Percentiles rank a stretch among this genome's conserved stretches.
phyloP scores from a whole-genome alignment of 2,113 vertebrate genomes.

The Trichomycterus rosablanca region DNA sequence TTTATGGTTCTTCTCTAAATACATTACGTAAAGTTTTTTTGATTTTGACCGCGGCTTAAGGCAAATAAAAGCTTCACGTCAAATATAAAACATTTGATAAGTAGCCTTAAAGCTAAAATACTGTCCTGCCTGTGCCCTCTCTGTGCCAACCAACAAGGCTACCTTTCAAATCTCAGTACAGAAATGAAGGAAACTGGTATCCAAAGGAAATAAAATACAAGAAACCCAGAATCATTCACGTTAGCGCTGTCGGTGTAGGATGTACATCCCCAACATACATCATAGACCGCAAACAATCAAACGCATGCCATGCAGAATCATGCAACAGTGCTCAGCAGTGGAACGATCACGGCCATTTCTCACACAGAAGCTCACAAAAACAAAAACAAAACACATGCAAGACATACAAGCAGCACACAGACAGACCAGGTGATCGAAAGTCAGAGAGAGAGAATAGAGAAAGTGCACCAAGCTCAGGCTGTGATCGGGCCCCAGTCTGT shows the following conservation, averaged over 20 bases:
- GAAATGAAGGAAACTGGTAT: not conserved
- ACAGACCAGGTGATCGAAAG: conserved; percentile 15
- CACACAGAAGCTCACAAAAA: not conserved
- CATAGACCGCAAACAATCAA: too few relatives aligned
- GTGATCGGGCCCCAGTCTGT: conserved; percentile 20
- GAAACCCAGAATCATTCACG: too few relatives aligned
- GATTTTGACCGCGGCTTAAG: too few relatives aligned
- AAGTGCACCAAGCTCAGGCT: conserved; percentile 45
- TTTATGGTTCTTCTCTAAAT: too few relatives aligned
- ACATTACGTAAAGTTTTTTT: too few relatives aligned
- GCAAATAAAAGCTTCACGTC: conserved; percentile 9
- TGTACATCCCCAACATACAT: too few relatives aligned
- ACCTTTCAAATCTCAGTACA: conserved; percentile 35
- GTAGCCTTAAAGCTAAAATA: conserved; percentile 24
- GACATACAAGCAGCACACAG: conserved; percentile 30
- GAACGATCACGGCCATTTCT: too few relatives aligned
- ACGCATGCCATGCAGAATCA: too few relatives aligned
- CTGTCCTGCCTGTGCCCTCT: not conserved
- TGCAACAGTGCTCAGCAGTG: too few relatives aligned
- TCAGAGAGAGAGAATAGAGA: conserved; percentile 11
- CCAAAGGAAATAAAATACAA: too few relatives aligned
- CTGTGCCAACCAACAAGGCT: conserved; percentile 36
- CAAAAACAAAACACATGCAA: too few relatives aligned
- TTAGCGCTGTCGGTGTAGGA: too few relatives aligned
- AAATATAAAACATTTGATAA: conserved; percentile 28